A percentile compares a stretch with the other conserved stretches of the same genome.
Evolutionary conservation across 2,797 vertebrate genomes (phyloP).

Genomic region (Muscicapa striata): DNA sequence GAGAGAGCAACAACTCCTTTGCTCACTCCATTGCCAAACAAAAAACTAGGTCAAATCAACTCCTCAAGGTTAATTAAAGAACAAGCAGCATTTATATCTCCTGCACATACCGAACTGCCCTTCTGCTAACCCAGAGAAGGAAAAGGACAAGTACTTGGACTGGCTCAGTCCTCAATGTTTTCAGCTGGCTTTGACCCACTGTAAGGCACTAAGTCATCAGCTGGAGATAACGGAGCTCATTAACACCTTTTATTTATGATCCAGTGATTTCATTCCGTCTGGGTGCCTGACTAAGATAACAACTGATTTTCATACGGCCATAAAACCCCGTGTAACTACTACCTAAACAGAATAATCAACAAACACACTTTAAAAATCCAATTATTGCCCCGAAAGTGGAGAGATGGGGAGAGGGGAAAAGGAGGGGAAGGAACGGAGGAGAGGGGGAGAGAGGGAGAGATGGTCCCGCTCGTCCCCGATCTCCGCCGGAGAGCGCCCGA

Average conservation of each 20-base stretch:
- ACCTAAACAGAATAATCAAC: neutral
- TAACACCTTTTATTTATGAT: neutral
- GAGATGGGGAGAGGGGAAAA: neutral
- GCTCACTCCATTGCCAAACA: neutral
- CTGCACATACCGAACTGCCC: neutral
- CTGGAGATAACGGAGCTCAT: neutral
- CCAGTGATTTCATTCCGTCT: neutral
- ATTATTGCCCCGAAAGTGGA: neutral
- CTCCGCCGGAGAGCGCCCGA: neutral
- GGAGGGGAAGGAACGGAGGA: no score
- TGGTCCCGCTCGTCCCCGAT: neutral
- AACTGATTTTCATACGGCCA: neutral
- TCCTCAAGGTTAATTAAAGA: neutral
- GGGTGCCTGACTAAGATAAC: neutral
- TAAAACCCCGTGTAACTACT: neutral
- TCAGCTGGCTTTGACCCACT: neutral
- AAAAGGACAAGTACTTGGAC: neutral
- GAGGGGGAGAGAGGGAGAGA: accelerated
- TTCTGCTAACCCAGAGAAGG: neutral
- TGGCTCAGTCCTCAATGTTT: neutral
- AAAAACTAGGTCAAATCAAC: neutral
- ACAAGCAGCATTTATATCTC: neutral
- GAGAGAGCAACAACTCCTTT: neutral
- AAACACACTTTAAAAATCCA: neutral
- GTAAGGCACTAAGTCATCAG: neutral